Evolutionary conservation across 2,888 invertebrate species (phyloP), one percentile per base, ranked within the genome.

Genomic region (Eristalis pertinax): DNA sequence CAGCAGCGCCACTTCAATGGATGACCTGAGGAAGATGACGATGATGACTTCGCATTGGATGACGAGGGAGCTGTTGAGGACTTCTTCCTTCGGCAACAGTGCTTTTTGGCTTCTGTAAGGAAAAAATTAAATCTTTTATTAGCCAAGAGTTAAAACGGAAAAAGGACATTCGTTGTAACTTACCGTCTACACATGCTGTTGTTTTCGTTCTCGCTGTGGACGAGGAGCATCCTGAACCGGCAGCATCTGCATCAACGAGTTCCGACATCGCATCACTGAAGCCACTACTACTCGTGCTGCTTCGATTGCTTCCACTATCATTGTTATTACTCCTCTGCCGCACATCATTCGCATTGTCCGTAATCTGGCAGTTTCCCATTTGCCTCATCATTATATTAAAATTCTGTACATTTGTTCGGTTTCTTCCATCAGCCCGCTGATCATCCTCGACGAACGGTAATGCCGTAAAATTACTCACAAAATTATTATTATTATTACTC

Each of bases 11-110:
- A 90, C 83, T 90, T 91, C 5, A 90, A 74, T 29, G 89, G 70
- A 58, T 85, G 88, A 56, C 88, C 70, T 15, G 74, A 70, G 60
- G 88, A 50, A 19, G 81, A 70, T 32, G 83, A 65, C 29, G 69
- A 19, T 22, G 88, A 75, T 24, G 67, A 19, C 19, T 50, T 50
- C 32, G 78, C n/a, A 19, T 24, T 60, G 13, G 78, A 35, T 24
- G 79, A 62, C 22, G 77, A 69, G 2, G 86, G 56, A 15, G 70
- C 68, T 35, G 80, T 26, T 80, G 84, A 73, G 60, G 87, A 79
- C 43, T 90, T 90, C 88, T 91, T 92, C 82, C 91, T 91, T 35
- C 91, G 91, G 73, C 92, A 91, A 89, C 92, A 92, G 58, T 89
- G 90, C n/a, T 82, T 84, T 76, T 89, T 89, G 67, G 88, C 56